Percentiles rank a stretch among this genome's conserved stretches.
Evolutionary conservation across 1,140 invertebrate species (phyloP).

Genomic region (Neodiprion pinetum): DNA sequence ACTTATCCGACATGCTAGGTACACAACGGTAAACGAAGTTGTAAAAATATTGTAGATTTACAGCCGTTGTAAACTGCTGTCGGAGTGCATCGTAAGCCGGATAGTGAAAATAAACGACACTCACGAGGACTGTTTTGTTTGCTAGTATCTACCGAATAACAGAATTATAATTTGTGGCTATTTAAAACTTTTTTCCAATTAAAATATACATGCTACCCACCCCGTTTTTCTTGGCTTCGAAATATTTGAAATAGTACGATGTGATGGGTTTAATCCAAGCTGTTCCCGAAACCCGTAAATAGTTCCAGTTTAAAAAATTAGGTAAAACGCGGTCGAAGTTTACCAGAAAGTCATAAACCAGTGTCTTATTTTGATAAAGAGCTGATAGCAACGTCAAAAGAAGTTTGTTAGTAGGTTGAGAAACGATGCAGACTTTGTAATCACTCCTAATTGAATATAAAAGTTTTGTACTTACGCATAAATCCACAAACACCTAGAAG

Average conservation of each 20-base stretch:
- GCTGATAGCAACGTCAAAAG: background rate
- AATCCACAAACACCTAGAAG: conserved; percentile 24
- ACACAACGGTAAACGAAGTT: background rate
- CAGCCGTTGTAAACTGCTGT: background rate
- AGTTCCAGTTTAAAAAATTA: background rate
- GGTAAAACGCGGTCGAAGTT: background rate
- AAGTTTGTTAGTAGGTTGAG: background rate
- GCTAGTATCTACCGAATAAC: background rate
- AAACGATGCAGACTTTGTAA: no score
- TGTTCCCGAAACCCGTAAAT: background rate
- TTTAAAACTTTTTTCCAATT: background rate
- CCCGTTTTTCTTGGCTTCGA: background rate
- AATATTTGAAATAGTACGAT: background rate
- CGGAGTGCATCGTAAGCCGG: background rate
- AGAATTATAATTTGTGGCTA: background rate
- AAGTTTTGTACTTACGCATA: background rate
- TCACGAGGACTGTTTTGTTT: background rate
- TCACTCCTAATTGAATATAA: background rate
- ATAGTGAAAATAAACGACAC: background rate
- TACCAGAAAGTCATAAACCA: background rate
- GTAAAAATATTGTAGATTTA: background rate
- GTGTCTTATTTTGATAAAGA: background rate
- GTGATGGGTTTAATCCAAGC: background rate
- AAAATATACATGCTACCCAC: background rate
- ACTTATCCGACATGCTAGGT: background rate